Percentiles rank a stretch among this genome's conserved stretches.
These are phyloP conservation scores for Camponotus vicinus DNA, from an alignment of 1,140 invertebrate species.

Conservation along the genomic window DNA sequence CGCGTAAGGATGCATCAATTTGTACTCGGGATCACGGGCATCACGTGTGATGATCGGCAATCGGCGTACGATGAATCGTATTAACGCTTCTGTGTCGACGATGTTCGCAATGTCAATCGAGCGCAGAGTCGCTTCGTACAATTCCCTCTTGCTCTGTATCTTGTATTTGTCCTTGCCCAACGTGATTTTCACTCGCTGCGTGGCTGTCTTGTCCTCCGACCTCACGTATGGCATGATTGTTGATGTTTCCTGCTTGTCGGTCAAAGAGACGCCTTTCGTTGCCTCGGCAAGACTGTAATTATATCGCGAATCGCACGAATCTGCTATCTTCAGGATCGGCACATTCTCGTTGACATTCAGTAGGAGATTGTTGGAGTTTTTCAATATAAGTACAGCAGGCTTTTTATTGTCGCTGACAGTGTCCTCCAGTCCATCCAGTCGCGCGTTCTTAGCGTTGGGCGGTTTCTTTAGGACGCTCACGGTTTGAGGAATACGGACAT, in stretches of 20 bases:
- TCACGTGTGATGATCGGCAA: conserved; percentile 81
- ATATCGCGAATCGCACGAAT: conserved; percentile 3
- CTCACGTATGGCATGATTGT: background rate
- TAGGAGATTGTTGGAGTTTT: conserved; percentile 75
- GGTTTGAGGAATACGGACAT: conserved; percentile 25
- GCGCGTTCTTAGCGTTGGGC: conserved; percentile 3
- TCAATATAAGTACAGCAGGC: conserved; percentile 61
- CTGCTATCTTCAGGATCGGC: conserved; percentile 77
- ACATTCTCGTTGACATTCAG: conserved; percentile 74
- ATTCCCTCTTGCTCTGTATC: conserved; percentile 75
- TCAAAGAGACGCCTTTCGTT: background rate
- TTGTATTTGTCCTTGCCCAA: conserved; percentile 78
- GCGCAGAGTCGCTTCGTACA: conserved; percentile 73
- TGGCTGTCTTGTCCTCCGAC: background rate
- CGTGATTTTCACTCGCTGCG: conserved; percentile 62
- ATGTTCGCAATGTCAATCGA: conserved; percentile 64
- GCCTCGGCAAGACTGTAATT: conserved; percentile 10
- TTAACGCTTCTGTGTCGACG: conserved; percentile 67
- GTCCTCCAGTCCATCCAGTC: background rate
- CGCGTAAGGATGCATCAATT: conserved; percentile 85
- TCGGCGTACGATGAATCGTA: conserved; percentile 81
- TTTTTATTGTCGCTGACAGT: conserved; percentile 45
- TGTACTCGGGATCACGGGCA: conserved; percentile 81
- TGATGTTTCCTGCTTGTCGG: conserved; percentile 37
- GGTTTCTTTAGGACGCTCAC: conserved; percentile 75